Percentiles rank a stretch among this genome's conserved stretches.
Conservation (phyloP, 2,113 vertebrate genomes). For the Corythornis cristatus region DNA sequence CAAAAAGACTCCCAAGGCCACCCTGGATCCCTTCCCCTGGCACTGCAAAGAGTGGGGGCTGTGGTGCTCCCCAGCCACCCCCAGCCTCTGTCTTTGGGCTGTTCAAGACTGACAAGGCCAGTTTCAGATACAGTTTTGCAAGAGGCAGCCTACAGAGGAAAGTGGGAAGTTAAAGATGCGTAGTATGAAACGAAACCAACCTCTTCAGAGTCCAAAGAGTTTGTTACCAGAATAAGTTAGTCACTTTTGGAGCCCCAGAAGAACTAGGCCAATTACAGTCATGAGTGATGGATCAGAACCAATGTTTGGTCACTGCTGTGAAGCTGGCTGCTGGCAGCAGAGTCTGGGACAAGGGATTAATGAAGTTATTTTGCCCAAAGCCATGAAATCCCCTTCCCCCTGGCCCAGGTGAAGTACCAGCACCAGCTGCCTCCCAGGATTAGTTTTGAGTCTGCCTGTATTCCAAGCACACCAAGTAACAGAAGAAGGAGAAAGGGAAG, state of each 20-base stretch:
- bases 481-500: neutral
- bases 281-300: neutral
- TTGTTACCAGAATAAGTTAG: neutral
- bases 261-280: neutral
- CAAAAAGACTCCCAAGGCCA: neutral
- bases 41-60: neutral
- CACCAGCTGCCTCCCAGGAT: neutral
- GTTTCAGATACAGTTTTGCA: neutral
- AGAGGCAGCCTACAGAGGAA: constrained; percentile 1
- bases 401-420: neutral
- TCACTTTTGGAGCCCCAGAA: constrained; percentile 1
- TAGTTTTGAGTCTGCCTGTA: neutral
- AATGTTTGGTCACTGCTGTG: neutral
- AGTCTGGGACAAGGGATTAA: neutral
- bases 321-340: neutral
- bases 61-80: neutral
- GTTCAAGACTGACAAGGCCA: neutral
- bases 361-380: neutral
- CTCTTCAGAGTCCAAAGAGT: neutral
- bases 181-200: constrained; percentile 3
- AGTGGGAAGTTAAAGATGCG: neutral
- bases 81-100: neutral
- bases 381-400: neutral
- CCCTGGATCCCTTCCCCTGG: neutral
- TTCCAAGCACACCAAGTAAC: constrained; percentile 25